Evolutionary conservation across 2,888 invertebrate species (phyloP).

Genomic region (Anarsia innoxiella): DNA sequence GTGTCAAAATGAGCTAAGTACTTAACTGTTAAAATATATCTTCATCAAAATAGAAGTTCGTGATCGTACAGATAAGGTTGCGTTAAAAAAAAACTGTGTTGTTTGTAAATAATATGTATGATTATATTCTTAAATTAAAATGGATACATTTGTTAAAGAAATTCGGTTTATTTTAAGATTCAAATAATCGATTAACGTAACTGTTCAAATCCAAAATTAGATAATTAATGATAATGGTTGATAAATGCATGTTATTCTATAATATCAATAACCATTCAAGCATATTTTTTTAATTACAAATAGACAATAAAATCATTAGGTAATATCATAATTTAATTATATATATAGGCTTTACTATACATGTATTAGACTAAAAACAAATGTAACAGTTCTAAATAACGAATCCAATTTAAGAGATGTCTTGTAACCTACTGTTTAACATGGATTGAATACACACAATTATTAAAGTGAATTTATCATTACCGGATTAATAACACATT

Average conservation of each 20-base stretch:
- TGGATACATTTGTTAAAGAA: slow-evolving; percentile 50
- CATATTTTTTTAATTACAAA: slow-evolving; percentile 22
- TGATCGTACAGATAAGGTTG: too few relatives aligned
- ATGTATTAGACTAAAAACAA: slow-evolving; percentile 26
- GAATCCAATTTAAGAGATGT: slow-evolving; percentile 15
- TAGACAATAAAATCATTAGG: slow-evolving; percentile 33
- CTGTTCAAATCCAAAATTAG: slow-evolving; percentile 23
- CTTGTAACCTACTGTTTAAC: slow-evolving; percentile 41
- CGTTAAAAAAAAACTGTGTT: too few relatives aligned
- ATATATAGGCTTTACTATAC: slow-evolving; percentile 18
- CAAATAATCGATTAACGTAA: slow-evolving; percentile 14
- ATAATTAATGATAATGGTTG: slow-evolving; percentile 4
- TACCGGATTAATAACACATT: neutral
- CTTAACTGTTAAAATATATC: too few relatives aligned
- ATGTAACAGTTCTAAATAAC: slow-evolving; percentile 16
- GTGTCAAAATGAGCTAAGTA: too few relatives aligned
- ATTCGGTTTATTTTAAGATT: slow-evolving; percentile 45
- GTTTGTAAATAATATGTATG: slow-evolving; percentile 48
- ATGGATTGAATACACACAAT: slow-evolving; percentile 17
- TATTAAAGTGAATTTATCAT: neutral
- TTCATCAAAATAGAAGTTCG: too few relatives aligned
- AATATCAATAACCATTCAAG: slow-evolving; percentile 20
- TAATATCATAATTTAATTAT: slow-evolving; percentile 23
- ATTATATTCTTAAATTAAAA: slow-evolving; percentile 58
- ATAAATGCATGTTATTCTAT: slow-evolving; percentile 17